Evolutionary conservation across 2,888 invertebrate species (phyloP).

Genomic region (Cecidostiba fungosa): DNA sequence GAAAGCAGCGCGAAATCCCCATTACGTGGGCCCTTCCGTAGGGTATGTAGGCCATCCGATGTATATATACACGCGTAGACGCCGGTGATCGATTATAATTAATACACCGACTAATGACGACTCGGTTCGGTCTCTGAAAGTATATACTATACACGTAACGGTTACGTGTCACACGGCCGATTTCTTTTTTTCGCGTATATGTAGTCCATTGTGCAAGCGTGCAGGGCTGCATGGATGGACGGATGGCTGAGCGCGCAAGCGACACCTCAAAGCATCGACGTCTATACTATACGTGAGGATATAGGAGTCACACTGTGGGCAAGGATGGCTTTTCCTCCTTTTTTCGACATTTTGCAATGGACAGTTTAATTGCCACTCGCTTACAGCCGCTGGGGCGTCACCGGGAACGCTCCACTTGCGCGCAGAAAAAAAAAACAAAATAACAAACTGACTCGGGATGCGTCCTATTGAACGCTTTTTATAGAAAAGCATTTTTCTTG

Average conservation of each 20-base stretch:
- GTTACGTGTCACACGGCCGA: background rate
- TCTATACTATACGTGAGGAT: background rate
- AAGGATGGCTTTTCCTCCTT: background rate
- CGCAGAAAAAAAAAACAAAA: background rate
- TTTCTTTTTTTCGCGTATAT: background rate
- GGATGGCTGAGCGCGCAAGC: background rate
- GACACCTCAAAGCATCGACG: conserved; percentile 5
- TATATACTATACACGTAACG: background rate
- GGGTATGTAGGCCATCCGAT: background rate
- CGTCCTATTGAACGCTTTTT: background rate
- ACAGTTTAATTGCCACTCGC: background rate
- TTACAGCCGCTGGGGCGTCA: background rate
- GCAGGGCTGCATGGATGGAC: background rate
- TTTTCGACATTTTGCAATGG: conserved; percentile 5
- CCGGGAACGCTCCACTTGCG: background rate
- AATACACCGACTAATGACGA: conserved; percentile 20
- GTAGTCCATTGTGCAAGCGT: background rate
- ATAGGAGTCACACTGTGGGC: background rate
- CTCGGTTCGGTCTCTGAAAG: background rate
- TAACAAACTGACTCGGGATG: background rate
- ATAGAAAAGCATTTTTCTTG: background rate
- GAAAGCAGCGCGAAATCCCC: background rate
- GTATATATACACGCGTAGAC: background rate
- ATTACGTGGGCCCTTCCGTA: background rate
- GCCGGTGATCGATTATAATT: background rate